These are phyloP conservation scores for Eulithis testata DNA, from an alignment of 2,888 invertebrate species.

Conservation along the genomic window DNA sequence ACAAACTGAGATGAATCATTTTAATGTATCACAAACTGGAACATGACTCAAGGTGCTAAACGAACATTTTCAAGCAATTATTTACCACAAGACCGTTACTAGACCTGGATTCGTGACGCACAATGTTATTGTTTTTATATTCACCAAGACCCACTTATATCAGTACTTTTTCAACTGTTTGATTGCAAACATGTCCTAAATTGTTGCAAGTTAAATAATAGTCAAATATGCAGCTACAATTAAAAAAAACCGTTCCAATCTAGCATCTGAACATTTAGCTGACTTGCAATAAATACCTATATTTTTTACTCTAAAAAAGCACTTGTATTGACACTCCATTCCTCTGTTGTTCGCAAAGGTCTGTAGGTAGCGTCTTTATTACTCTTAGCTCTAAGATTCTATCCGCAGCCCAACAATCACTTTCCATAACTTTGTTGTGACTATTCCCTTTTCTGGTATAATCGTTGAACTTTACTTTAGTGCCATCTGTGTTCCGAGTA, in stretches of 20 bases:
- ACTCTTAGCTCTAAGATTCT: slow-evolving; percentile 68
- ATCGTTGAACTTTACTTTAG: slow-evolving; percentile 53
- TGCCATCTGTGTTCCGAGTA: slow-evolving; percentile 34
- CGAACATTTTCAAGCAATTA: slow-evolving; percentile 13
- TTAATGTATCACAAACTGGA: slow-evolving; percentile 22
- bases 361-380: slow-evolving; percentile 74
- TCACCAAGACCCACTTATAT: too few species aligned
- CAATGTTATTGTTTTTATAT: background rate
- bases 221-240: too few species aligned
- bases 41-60: slow-evolving; percentile 32
- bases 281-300: too few species aligned
- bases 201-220: too few species aligned
- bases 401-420: slow-evolving; percentile 62
- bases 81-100: slow-evolving; percentile 18
- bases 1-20: slow-evolving; percentile 21
- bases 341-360: slow-evolving; percentile 42
- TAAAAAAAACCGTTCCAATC: too few species aligned
- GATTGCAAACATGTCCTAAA: too few species aligned
- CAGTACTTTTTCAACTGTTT: too few species aligned
- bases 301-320: too few species aligned
- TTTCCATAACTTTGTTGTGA: slow-evolving; percentile 65
- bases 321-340: slow-evolving; percentile 4
- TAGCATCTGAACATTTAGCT: too few species aligned
- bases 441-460: slow-evolving; percentile 62
- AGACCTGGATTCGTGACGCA: slow-evolving; percentile 4